Evolutionary conservation across 2,113 vertebrate species (phyloP).

Genomic region (Elaphurus davidianus): DNA sequence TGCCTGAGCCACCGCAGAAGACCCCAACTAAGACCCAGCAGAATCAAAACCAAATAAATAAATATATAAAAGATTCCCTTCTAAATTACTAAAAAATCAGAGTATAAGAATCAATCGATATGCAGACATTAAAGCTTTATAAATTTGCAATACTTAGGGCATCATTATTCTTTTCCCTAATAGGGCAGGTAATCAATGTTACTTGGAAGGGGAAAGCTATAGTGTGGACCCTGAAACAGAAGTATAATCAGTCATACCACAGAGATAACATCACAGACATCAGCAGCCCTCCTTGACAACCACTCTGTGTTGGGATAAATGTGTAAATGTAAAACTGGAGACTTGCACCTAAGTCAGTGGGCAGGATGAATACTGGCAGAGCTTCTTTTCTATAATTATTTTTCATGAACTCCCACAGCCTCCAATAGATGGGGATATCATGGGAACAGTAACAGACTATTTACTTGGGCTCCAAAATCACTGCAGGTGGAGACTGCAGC

Average conservation of each 20-base stretch:
- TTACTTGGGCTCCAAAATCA: not conserved
- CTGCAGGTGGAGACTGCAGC: not conserved
- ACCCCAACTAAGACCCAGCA: not conserved
- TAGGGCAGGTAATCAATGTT: not conserved
- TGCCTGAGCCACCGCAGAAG: not conserved
- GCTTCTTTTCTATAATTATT: not conserved
- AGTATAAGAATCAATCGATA: not conserved
- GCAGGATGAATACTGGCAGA: not conserved
- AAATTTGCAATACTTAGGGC: not conserved
- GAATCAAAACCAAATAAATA: not conserved
- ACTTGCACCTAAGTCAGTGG: fast-evolving
- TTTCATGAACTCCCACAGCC: not conserved
- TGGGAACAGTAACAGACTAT: not conserved
- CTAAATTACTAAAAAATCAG: not conserved
- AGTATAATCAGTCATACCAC: fast-evolving
- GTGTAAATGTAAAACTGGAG: fast-evolving
- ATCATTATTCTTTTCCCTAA: not conserved
- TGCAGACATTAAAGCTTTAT: not conserved
- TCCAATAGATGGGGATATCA: not conserved
- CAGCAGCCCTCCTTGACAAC: not conserved
- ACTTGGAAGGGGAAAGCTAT: too few relatives aligned
- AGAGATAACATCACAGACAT: not conserved
- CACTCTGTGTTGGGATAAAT: not conserved
- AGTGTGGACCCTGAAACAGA: not conserved
- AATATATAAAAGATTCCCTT: not conserved